Conservation (phyloP, 92 coral and sea anemone genomes). For the Epizoanthus rinbou region DNA sequence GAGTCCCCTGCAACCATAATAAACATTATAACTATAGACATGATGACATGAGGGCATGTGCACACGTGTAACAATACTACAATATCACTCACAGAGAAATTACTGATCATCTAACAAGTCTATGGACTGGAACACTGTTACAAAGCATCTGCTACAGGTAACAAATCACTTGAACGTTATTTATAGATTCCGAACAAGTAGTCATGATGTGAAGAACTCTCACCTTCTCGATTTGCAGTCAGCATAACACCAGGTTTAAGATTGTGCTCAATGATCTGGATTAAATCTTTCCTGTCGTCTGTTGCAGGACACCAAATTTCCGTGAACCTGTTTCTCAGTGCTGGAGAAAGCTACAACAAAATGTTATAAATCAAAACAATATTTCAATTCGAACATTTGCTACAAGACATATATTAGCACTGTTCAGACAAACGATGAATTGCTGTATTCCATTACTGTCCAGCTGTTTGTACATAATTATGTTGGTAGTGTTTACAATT, state of each 20-base stretch:
- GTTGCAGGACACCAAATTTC: constrained; percentile 98
- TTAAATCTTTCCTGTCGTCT: constrained; percentile 72
- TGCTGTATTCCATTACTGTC: no score
- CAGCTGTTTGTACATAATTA: no score
- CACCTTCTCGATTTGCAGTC: constrained; percentile 61
- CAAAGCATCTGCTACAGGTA: background rate
- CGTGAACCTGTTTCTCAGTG: constrained; percentile 95
- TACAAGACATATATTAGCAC: background rate
- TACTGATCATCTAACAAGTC: no score
- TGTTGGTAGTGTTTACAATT: no score
- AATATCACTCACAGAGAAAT: no score
- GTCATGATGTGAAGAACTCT: background rate
- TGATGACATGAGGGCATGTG: no score
- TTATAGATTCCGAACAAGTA: no score
- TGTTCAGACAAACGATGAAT: background rate
- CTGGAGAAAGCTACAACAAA: constrained; percentile 86
- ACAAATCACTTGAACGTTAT: no score
- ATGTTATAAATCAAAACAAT: no score
- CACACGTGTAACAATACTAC: no score
- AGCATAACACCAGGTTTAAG: constrained; percentile 72
- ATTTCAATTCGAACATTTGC: no score
- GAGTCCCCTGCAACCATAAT: constrained; percentile 56
- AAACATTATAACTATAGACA: background rate
- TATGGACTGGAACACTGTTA: background rate
- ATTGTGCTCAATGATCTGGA: constrained; percentile 92